These are phyloP conservation scores for Hyaena hyaena DNA, from an alignment of 2,113 vertebrate genomes.

Conservation along the genomic window DNA sequence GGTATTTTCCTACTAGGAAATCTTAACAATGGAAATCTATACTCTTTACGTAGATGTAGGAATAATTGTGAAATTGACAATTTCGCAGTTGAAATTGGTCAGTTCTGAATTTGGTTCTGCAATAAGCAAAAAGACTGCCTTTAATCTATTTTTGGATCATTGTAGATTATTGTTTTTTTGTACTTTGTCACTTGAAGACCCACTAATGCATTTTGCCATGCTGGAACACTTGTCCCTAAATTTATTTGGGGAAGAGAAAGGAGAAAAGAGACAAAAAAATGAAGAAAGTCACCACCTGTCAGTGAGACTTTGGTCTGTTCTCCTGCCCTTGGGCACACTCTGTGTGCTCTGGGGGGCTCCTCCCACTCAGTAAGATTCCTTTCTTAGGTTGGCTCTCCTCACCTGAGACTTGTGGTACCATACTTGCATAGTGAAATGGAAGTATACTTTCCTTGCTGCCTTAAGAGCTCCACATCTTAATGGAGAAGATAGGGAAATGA, in stretches of 20 bases:
- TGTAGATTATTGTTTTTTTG: constrained; percentile 1
- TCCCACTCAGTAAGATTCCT: background rate
- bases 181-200: constrained; percentile 20
- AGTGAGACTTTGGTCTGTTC: background rate
- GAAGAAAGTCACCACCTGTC: background rate
- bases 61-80: constrained; percentile 4
- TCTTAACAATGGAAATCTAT: constrained; percentile 13
- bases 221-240: background rate
- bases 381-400: background rate
- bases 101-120: constrained; percentile 28
- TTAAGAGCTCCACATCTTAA: background rate
- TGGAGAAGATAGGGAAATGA: background rate
- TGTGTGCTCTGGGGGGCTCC: background rate
- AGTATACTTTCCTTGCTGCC: background rate
- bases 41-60: background rate
- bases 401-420: background rate
- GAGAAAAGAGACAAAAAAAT: background rate
- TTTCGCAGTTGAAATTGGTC: background rate
- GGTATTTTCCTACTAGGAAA: constrained; percentile 5
- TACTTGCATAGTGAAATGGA: background rate
- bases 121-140: background rate
- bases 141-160: background rate
- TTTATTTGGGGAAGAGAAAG: background rate
- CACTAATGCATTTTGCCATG: background rate
- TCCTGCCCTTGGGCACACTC: background rate